Percentiles rank a stretch among this genome's conserved stretches.
These are phyloP conservation scores for Drosophila algonquin DNA, from an alignment of 2,888 invertebrate species.

Conservation along the genomic window DNA sequence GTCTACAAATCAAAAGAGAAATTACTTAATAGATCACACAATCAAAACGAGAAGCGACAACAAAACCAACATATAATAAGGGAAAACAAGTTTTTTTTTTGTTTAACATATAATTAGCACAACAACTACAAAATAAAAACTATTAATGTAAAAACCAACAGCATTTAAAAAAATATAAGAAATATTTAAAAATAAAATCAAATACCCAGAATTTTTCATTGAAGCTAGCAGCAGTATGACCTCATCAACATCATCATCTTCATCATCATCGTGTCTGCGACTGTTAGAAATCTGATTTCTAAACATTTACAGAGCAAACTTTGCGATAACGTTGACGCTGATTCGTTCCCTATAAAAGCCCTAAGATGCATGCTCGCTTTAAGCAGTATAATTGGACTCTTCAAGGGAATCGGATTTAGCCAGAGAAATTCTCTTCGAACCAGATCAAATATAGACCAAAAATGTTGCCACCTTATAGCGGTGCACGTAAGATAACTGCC, in stretches of 20 bases:
- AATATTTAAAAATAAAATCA: conserved; percentile 42
- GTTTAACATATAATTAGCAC: conserved; percentile 78
- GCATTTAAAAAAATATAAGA: conserved; percentile 51
- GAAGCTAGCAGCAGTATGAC: not conserved
- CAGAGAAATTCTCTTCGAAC: conserved; percentile 36
- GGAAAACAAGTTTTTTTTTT: conserved; percentile 62
- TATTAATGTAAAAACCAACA: conserved; percentile 77
- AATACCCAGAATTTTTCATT: not conserved
- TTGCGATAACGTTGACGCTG: conserved; percentile 33
- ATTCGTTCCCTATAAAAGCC: not conserved
- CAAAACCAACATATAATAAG: conserved; percentile 43
- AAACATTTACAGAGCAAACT: conserved; percentile 31
- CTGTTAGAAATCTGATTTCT: not conserved
- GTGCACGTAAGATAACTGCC: conserved; percentile 31
- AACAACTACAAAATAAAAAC: conserved; percentile 75
- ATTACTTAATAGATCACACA: conserved; percentile 60
- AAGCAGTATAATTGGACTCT: conserved; percentile 13
- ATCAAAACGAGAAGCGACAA: conserved; percentile 45
- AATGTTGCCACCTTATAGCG: conserved; percentile 55
- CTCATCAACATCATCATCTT: not conserved
- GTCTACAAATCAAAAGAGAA: conserved; percentile 64
- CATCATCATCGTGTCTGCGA: not conserved
- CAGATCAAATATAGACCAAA: conserved; percentile 40
- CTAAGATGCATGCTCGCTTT: conserved; percentile 34
- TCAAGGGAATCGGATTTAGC: not conserved